These are phyloP conservation scores for Sylvicapra grimmia DNA, from an alignment of 2,113 vertebrate genomes.

Conservation along the genomic window DNA sequence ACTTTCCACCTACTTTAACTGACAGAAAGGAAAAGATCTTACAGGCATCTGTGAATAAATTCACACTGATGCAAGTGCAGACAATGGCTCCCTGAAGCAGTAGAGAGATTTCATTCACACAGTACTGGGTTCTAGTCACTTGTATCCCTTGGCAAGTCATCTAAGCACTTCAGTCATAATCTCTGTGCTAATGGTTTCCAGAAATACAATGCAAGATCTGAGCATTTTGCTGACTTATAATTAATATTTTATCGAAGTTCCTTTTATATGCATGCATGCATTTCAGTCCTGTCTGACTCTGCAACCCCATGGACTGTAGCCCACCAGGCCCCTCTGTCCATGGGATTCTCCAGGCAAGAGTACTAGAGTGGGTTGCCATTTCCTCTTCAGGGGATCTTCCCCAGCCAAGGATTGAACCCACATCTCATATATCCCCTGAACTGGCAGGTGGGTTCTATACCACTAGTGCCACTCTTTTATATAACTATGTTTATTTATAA, in stretches of 20 bases:
- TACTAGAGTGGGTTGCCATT: background rate
- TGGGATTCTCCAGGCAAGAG: background rate
- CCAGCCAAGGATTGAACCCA: background rate
- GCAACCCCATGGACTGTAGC: background rate
- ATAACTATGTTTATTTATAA: background rate
- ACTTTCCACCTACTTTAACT: background rate
- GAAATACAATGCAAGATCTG: background rate
- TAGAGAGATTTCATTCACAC: accelerated
- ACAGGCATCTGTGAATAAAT: background rate
- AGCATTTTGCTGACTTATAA: background rate
- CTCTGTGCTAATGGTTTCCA: background rate
- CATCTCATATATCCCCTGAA: background rate
- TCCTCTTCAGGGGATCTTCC: background rate
- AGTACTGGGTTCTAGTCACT: no score
- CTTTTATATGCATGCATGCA: background rate
- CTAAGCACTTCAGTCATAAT: background rate
- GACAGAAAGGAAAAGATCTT: background rate
- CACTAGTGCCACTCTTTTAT: background rate
- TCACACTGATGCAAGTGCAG: background rate
- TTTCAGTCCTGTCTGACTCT: background rate
- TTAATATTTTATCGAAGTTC: background rate
- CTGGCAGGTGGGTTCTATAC: background rate
- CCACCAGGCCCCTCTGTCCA: background rate
- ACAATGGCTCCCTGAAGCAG: accelerated
- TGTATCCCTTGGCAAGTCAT: background rate